These are phyloP conservation scores for Teleogryllus occipitalis DNA, from an alignment of 1,140 invertebrate species.

Conservation along the genomic window DNA sequence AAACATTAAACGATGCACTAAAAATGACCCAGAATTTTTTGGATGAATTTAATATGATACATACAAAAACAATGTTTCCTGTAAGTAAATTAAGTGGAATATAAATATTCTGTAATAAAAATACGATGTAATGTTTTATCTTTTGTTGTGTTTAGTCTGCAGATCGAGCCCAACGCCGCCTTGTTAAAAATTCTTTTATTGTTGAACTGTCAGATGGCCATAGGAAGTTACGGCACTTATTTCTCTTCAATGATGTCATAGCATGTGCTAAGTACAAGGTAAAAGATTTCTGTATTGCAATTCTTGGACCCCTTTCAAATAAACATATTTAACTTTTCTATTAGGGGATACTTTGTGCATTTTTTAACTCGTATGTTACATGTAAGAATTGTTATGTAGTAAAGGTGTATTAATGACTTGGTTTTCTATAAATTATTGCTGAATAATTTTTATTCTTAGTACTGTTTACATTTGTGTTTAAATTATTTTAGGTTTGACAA, in stretches of 20 bases:
- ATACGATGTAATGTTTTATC: neutral
- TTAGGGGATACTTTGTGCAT: too few relatives aligned
- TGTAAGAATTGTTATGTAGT: too few relatives aligned
- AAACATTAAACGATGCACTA: conserved; percentile 70
- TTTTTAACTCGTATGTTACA: too few relatives aligned
- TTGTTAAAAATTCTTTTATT: conserved; percentile 91
- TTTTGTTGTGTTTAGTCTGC: conserved; percentile 49
- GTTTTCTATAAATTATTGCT: too few relatives aligned
- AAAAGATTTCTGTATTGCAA: neutral
- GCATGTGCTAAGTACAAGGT: conserved; percentile 92
- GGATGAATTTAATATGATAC: conserved; percentile 84
- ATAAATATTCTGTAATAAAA: too few relatives aligned
- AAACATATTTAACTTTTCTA: too few relatives aligned
- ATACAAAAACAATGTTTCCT: conserved; percentile 73
- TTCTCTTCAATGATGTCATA: conserved; percentile 90
- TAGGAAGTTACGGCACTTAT: conserved; percentile 83
- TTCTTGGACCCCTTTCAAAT: neutral
- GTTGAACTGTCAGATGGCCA: conserved; percentile 81
- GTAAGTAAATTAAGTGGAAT: conserved; percentile 41
- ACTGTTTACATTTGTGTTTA: too few relatives aligned
- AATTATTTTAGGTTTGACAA: too few relatives aligned
- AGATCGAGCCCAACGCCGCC: conserved; percentile 69
- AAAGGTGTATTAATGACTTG: too few relatives aligned
- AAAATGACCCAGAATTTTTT: conserved; percentile 83
- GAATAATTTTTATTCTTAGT: too few relatives aligned